Conservation (phyloP, 2,113 vertebrate species). For the Noturus placidus region DNA sequence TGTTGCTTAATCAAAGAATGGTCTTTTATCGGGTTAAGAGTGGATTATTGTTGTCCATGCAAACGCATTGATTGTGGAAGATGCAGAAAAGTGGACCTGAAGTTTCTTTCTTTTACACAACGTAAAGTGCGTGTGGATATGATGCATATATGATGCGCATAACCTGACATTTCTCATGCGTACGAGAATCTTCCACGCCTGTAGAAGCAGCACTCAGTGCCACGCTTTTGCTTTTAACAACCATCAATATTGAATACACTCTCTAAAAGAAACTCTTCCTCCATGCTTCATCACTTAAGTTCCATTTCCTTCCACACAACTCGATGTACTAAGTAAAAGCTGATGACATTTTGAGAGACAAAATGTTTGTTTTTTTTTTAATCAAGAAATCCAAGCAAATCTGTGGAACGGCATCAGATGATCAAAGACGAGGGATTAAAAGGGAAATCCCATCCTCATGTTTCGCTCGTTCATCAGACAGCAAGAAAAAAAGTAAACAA, state of each 20-base stretch:
- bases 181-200: constrained; percentile 8
- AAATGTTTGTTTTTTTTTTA: too few relatives aligned
- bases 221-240: background rate
- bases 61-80: too few relatives aligned
- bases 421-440: background rate
- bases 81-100: background rate
- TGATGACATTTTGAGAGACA: background rate
- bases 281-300: background rate
- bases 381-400: background rate
- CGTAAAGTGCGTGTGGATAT: background rate
- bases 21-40: too few relatives aligned
- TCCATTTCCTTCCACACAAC: background rate
- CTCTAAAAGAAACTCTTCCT: background rate
- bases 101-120: background rate
- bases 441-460: background rate
- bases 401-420: background rate
- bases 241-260: constrained; percentile 5
- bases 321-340: background rate
- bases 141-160: background rate
- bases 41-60: too few relatives aligned
- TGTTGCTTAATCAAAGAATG: too few relatives aligned
- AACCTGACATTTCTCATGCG: constrained; percentile 24
- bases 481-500: background rate
- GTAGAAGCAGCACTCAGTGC: constrained; percentile 2
- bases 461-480: background rate